phyloP scores from a whole-genome alignment of 2,888 invertebrate species.

The Venusia cambrica region DNA sequence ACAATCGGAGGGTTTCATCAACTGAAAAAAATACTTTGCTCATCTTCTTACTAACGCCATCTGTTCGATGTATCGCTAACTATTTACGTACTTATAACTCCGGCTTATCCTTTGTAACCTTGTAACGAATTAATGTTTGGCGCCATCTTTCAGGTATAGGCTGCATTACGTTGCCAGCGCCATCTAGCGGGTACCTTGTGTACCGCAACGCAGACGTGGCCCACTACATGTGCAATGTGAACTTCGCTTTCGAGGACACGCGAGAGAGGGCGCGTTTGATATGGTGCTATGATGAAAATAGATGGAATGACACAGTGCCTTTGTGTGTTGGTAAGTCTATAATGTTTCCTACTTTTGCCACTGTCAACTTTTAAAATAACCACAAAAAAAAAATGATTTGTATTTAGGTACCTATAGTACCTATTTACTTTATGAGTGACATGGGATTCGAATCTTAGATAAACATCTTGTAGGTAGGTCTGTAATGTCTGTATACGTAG shows the following conservation, averaged over 20 bases:
- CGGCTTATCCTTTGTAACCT: conserved; percentile 11
- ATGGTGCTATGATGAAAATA: conserved; percentile 83
- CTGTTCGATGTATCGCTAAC: conserved; percentile 13
- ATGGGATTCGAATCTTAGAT: too few species aligned
- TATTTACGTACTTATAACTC: not conserved
- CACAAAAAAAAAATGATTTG: too few species aligned
- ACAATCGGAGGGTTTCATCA: too few species aligned
- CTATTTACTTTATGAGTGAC: too few species aligned
- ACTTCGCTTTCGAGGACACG: conserved; percentile 86
- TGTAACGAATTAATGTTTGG: too few species aligned
- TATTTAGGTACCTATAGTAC: too few species aligned
- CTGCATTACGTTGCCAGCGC: conserved; percentile 83
- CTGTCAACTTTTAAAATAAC: too few species aligned
- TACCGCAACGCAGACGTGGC: conserved; percentile 84
- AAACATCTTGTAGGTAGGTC: too few species aligned
- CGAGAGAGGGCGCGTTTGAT: conserved; percentile 81
- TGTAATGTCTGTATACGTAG: too few species aligned
- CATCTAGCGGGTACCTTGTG: conserved; percentile 85
- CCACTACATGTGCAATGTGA: conserved; percentile 85
- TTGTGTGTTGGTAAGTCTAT: conserved; percentile 83
- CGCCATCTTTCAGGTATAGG: conserved; percentile 80
- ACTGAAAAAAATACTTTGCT: too few species aligned
- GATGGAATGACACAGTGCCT: conserved; percentile 84
- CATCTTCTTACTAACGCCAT: conserved; percentile 8
- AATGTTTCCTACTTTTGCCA: too few species aligned